Base-by-base conservation (phyloP, 2,113 vertebrate genomes). In the Corythornis vintsioides region DNA sequence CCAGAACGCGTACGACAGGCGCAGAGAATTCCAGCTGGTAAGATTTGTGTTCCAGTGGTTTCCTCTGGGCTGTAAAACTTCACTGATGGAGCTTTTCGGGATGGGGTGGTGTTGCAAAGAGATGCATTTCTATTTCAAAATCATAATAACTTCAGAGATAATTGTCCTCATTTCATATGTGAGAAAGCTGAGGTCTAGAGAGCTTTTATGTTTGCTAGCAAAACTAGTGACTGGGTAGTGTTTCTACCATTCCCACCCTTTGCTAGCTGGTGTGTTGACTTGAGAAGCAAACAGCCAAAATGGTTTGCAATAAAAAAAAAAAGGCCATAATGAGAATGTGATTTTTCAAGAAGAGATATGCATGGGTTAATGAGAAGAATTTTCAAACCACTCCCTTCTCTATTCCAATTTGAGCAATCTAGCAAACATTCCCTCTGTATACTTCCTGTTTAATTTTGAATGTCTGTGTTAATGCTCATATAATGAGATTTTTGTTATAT, bases 11-110 rank as follows among this genome's bases (percentile, higher is more conserved):
- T 99, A 99, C 5, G 99, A 99, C 94, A 96, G 99, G 33, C 98
- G 99, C 88, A 96, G 99, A 82, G 99, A 99, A 92, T 99, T 99
- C 95, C 99, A 99, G 74, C 97, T 99, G 99, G 99, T 99, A 97
- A 98, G 98, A 96, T 31, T 38, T 76, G 42, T 2, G 26, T n/a
- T 71, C 79, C 16, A 0, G 21, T 59, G 43, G 2, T 67, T 52
- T 38, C 38, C 38, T 38, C 10, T 74, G 47, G 64, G 42, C 38
- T 6, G 0, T 66, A 28, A 52, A 77, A 15, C 31, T 3, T 38
- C 38, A 38, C 26, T 14, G 2, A 0, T 0, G 38, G 42, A 25
- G 15, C 1, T 0, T 64, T 80, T 55, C 5, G 26, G 40, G 6
- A 9, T 9, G 61, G 26, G 57, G 64, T n/a, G 69, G 77, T 65